These are phyloP conservation scores for Avahi laniger DNA, from an alignment of 2,797 vertebrate species.

Conservation along the genomic window DNA sequence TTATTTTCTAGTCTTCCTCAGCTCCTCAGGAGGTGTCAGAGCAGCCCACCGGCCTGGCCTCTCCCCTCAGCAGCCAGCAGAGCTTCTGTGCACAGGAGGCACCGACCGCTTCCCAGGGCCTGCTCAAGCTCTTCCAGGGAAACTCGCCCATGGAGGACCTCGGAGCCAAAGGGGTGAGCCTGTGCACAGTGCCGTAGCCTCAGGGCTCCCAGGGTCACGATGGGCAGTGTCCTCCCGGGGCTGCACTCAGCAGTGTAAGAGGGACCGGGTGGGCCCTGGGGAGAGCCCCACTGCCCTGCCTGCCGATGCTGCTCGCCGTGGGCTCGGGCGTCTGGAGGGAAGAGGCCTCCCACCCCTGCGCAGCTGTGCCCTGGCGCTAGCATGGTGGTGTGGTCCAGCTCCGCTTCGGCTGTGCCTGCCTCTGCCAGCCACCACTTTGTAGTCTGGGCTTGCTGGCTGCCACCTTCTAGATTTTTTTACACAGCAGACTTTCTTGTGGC, in stretches of 20 bases:
- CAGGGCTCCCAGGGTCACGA: not conserved
- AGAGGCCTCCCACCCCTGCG: not conserved
- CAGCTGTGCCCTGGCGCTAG: not conserved
- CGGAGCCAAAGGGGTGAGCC: conserved; percentile 92
- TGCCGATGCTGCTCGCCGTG: not conserved
- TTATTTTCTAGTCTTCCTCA: conserved; percentile 52
- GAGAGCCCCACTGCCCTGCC: not conserved
- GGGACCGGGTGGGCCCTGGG: not conserved
- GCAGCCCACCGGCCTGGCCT: conserved; percentile 70
- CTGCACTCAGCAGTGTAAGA: not conserved
- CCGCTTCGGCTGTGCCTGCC: not conserved
- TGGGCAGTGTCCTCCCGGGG: not conserved
- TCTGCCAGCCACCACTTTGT: not conserved
- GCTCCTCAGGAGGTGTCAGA: conserved; percentile 69
- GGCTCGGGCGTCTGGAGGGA: not conserved
- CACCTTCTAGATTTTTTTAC: not conserved
- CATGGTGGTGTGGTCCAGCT: not conserved
- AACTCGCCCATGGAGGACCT: conserved; percentile 87
- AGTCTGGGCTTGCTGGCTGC: not conserved
- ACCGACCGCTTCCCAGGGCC: conserved; percentile 91
- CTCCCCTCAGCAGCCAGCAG: conserved; percentile 69
- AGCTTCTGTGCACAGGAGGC: conserved; percentile 86
- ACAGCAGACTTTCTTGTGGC: not conserved
- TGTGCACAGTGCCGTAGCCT: fast-evolving
- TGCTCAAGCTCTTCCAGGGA: conserved; percentile 92